These are phyloP conservation scores for Phenganax stokvisi DNA, from an alignment of 92 coral and sea anemone genomes.

Conservation along the genomic window DNA sequence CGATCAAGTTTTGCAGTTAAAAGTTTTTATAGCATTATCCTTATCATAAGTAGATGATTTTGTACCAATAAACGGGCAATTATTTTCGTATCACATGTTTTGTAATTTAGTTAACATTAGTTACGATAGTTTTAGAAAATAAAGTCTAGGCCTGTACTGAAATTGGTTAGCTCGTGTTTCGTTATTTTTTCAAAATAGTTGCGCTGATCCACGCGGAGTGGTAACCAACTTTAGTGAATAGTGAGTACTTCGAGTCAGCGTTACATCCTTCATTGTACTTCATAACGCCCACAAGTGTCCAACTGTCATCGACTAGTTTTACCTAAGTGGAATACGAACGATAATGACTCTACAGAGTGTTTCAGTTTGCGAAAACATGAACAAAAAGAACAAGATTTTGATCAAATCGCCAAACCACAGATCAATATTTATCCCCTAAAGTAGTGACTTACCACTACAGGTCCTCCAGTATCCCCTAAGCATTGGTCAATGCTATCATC, in stretches of 20 bases:
- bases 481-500: constrained; percentile 59
- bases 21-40: no score
- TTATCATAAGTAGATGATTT: no score
- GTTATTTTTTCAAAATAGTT: constrained; percentile 18
- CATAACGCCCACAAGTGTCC: constrained; percentile 76
- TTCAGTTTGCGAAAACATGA: no score
- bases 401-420: no score
- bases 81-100: neutral
- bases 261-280: constrained; percentile 79
- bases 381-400: no score
- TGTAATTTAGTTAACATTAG: neutral
- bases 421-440: neutral
- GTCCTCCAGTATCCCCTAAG: constrained; percentile 87
- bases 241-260: constrained; percentile 57
- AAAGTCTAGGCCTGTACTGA: constrained; percentile 1
- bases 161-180: neutral
- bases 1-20: no score
- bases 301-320: constrained; percentile 50
- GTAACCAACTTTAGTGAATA: constrained; percentile 57
- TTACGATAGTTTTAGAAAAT: neutral
- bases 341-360: neutral
- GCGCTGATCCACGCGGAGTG: constrained; percentile 53
- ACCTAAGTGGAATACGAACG: constrained; percentile 16
- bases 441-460: constrained; percentile 68
- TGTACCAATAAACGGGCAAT: neutral